Base-by-base conservation (phyloP, 2,797 vertebrate species). In the Hypotaenidia philippensis region DNA sequence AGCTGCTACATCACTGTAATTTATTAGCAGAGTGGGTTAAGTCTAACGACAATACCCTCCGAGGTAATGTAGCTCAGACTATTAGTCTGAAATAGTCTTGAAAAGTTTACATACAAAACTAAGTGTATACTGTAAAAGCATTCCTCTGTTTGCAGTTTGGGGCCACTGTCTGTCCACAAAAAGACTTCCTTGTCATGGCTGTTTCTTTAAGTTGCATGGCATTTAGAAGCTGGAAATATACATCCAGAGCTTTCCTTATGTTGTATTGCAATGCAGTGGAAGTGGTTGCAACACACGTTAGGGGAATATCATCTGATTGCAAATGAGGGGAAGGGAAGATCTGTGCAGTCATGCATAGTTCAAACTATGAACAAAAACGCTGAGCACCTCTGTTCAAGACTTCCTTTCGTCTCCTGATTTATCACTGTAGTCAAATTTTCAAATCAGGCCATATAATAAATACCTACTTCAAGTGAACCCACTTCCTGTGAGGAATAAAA, bases 1-100 rank as follows among this genome's bases (percentile, higher is more conserved):
- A 94, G 96, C 91, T 93, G 90, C 90, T 96, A 94, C 96, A 94
- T 95, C 91, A 79, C 83, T 82, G 77, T 96, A 97, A 97, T 96
- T 97, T 97, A 96, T 97, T 94, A 79, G 77, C 70, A 74, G 90
- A 84, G 78, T 8, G 20, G 3, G 70, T 94, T 93, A 94, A 94
- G 93, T 82, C 91, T 79, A 91, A 79, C 18, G 21, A 96, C 93
- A 97, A 96, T 96, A 68, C 85, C 74, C 90, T 94, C 50, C 5
- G 45, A 96, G 60, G 93, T 93, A 95, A 93, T 87, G 66, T 84
- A 84, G 83, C 80, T 71, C 83, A 91, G 80, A 77, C 91, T 91
- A 57, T 87, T 87, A 87, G 85, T 80, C 91, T 96, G 85, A 84
- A 97, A 96, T 87, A 66, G 83, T 93, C 87, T 89, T 95, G 93